These are phyloP conservation scores for Choloepus didactylus DNA, from an alignment of 2,797 vertebrate species.

Conservation along the genomic window DNA sequence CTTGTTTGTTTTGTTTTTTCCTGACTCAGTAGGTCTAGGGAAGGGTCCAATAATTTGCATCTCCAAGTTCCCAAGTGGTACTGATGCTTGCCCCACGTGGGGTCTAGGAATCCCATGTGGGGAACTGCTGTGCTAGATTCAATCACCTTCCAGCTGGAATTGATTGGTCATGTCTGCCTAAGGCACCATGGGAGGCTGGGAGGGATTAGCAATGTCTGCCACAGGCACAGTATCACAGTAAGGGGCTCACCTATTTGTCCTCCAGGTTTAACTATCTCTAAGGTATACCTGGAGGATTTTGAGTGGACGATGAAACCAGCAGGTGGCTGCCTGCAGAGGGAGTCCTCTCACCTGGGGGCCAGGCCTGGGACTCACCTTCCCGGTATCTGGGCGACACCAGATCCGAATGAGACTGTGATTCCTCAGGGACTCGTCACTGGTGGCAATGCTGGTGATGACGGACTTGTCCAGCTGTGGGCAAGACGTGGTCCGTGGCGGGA, in stretches of 20 bases:
- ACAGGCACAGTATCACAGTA: background rate
- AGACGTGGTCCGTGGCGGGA: background rate
- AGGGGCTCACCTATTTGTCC: background rate
- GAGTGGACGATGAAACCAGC: background rate
- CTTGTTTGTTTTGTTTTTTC: background rate
- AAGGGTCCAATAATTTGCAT: background rate
- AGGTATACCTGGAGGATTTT: background rate
- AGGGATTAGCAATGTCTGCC: background rate
- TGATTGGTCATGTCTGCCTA: background rate
- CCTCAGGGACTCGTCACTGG: constrained; percentile 91
- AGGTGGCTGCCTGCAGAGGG: background rate
- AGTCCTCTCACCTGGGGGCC: constrained; percentile 33
- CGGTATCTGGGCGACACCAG: constrained; percentile 89
- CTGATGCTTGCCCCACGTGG: background rate
- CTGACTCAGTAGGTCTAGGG: background rate
- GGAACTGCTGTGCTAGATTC: background rate
- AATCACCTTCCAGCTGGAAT: background rate
- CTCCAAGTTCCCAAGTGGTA: background rate
- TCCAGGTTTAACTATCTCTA: background rate
- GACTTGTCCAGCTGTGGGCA: constrained; percentile 93
- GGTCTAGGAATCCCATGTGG: background rate
- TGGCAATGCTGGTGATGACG: constrained; percentile 94
- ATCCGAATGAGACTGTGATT: constrained; percentile 94
- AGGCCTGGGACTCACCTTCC: constrained; percentile 65
- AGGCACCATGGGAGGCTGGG: background rate